These are phyloP conservation scores for Columba janthina DNA, from an alignment of 2,113 vertebrate genomes.

Conservation along the genomic window DNA sequence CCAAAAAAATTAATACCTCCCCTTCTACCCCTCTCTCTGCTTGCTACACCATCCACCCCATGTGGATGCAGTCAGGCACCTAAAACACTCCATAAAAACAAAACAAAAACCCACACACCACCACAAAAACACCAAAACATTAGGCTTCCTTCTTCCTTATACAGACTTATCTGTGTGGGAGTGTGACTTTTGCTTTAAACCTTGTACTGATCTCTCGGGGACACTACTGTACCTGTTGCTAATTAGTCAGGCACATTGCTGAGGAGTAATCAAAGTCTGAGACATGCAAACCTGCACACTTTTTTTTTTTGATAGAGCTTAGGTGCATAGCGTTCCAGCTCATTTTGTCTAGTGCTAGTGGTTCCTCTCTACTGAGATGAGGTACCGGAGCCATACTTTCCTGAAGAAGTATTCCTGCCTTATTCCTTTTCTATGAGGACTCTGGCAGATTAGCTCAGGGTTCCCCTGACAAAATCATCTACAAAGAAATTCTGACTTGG, in stretches of 20 bases:
- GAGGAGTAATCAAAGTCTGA: background rate
- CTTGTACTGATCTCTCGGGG: background rate
- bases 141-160: background rate
- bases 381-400: background rate
- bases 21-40: background rate
- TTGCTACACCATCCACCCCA: background rate
- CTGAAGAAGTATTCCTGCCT: background rate
- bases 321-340: accelerated
- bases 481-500: background rate
- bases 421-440: background rate
- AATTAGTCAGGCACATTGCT: background rate
- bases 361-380: background rate
- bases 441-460: background rate
- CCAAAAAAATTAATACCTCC: background rate
- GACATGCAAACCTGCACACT: too few relatives aligned
- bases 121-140: too few relatives aligned
- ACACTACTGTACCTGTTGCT: background rate
- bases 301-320: background rate
- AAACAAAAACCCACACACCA: too few relatives aligned
- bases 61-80: background rate
- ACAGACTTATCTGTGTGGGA: background rate
- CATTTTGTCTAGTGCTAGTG: background rate
- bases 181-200: background rate
- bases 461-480: background rate
- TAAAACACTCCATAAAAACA: background rate